Evolutionary conservation across 2,888 invertebrate species (phyloP).

Genomic region (Eupeodes latifasciatus): DNA sequence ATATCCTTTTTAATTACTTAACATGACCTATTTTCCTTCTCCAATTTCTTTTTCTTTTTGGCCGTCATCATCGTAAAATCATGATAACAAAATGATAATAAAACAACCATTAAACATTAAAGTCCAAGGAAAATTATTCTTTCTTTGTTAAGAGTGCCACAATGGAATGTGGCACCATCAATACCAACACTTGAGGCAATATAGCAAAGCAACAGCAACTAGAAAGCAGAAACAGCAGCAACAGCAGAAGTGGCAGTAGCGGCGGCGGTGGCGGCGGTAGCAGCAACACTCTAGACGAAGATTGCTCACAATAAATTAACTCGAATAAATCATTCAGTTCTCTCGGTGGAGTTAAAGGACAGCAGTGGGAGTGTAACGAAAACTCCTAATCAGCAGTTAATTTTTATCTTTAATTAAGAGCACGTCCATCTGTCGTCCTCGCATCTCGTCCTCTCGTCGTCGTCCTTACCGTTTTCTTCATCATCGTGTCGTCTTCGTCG

Average conservation of each 20-base stretch:
- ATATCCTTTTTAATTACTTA: conserved; percentile 41
- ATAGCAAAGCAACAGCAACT: not conserved
- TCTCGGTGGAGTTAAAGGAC: conserved; percentile 63
- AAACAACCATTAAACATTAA: conserved; percentile 66
- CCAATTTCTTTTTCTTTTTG: not conserved
- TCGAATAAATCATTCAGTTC: conserved; percentile 81
- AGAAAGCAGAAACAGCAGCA: not conserved
- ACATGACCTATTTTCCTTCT: conserved; percentile 38
- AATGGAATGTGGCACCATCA: conserved; percentile 49
- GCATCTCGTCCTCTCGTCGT: conserved; percentile 15
- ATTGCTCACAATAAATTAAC: conserved; percentile 78
- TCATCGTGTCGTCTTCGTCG: conserved; percentile 8
- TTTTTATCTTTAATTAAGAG: conserved; percentile 84
- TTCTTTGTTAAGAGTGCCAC: conserved; percentile 39
- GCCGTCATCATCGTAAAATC: conserved; percentile 47
- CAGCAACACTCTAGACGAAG: conserved; percentile 50
- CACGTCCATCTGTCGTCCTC: conserved; percentile 79
- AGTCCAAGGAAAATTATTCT: conserved; percentile 44
- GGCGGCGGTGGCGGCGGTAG: conserved; percentile 12
- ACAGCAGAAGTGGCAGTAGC: not conserved
- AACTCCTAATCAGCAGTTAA: conserved; percentile 83
- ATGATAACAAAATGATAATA: conserved; percentile 56
- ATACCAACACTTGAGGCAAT: conserved; percentile 57
- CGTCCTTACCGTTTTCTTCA: not conserved
- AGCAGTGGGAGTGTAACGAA: conserved; percentile 77